Evolutionary conservation across 2,797 vertebrate species (phyloP), one percentile per base, ranked within the genome.

Genomic region (Darevskia mixta): DNA sequence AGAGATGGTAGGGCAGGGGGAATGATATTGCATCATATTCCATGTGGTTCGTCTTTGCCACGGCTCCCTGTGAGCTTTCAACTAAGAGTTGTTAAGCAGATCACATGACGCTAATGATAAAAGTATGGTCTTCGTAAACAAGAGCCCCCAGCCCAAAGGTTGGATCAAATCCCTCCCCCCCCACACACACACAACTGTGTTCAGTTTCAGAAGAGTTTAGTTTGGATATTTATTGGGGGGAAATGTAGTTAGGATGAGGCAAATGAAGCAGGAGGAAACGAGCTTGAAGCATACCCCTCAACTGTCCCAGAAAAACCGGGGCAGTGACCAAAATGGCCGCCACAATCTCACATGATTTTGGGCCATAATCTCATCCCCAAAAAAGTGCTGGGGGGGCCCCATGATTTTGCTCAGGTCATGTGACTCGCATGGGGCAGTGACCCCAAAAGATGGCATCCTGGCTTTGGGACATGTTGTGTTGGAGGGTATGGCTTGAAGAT

Each of bases 191-290:
- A 35, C 43, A 11, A 66, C n/a, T 85, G 81, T 75, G 45, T 80
- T 90, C 86, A 67, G 3, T 23, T 17, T 83, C 27, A 45, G 61
- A 0, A 0, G 25, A 69, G 73, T 82, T 91, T 75, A 86, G 41
- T 89, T 92, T 83, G 45, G 75, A 41, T 87, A 87, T 61, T 89
- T 87, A 86, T 71, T 91, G 78, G 91, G 75, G 88, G 79, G 64
- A 92, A 90, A 91, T 5, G 8, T 43, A 43, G 27, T 43, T 32
- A 32, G 38, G 58, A 45, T 29, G 27, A 41, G 73, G 27, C 18
- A 61, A 83, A 1, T 7, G 41, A 0, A n/a, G 15, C 41, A 86
- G 35, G 18, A 79, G 29, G 72, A 85, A 85, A 55, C 49, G 13
- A 15, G 49, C 13, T 55, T 55, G 49, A 55, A 55, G 49, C 13